These are phyloP conservation scores for Dioctria linearis DNA, from an alignment of 2,888 invertebrate genomes.

Conservation along the genomic window DNA sequence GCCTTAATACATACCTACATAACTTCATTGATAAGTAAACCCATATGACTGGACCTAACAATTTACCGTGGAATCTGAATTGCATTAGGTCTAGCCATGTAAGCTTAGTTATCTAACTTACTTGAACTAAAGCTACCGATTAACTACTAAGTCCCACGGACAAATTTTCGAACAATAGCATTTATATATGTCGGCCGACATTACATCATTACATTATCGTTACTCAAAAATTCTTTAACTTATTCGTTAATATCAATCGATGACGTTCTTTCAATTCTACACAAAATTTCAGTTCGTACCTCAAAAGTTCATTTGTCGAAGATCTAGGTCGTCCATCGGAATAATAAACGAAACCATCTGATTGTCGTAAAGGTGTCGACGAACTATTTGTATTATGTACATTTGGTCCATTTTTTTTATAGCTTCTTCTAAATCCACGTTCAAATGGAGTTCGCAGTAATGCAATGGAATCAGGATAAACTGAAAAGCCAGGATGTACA, in stretches of 20 bases:
- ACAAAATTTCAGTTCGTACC: constrained; percentile 62
- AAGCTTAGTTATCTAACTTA: no score
- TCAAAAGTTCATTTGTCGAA: constrained; percentile 60
- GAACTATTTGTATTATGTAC: constrained; percentile 64
- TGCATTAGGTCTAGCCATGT: no score
- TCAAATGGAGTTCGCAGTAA: constrained; percentile 63
- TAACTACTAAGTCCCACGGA: no score
- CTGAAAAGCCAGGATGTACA: constrained; percentile 16
- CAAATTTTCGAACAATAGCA: no score
- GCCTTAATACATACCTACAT: no score
- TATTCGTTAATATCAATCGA: not conserved
- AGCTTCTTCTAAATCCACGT: constrained; percentile 68
- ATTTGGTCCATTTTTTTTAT: constrained; percentile 55
- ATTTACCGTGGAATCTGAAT: no score
- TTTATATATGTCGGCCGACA: no score
- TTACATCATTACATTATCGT: no score
- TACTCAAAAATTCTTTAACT: not conserved
- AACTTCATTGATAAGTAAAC: no score
- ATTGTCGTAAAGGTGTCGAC: constrained; percentile 66
- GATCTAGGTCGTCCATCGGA: constrained; percentile 52
- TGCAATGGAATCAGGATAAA: constrained; percentile 28
- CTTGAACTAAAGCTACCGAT: no score
- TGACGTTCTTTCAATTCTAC: not conserved
- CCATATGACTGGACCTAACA: no score
- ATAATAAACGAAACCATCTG: constrained; percentile 63